Conservation (phyloP, 2,113 vertebrate species). For the Pedionomus torquatus region DNA sequence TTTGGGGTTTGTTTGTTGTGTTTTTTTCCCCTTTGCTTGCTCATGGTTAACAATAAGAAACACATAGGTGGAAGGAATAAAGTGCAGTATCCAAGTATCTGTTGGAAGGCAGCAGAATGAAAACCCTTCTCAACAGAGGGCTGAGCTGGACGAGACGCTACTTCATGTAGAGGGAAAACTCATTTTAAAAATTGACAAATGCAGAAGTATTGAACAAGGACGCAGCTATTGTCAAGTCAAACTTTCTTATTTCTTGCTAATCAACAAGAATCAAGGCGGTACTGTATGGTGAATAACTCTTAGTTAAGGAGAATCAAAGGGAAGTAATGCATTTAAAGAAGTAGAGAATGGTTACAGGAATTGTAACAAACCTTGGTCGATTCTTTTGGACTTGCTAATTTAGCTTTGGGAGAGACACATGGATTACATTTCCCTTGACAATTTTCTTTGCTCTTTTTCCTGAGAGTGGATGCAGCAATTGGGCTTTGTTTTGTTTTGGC, state of each 20-base stretch:
- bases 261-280: neutral
- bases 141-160: neutral
- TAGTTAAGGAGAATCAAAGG: neutral
- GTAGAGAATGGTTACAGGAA: neutral
- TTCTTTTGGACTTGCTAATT: neutral
- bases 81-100: neutral
- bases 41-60: neutral
- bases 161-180: neutral
- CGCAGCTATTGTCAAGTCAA: neutral
- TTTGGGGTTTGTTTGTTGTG: neutral
- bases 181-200: neutral
- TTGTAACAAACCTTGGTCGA: neutral
- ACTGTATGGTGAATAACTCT: neutral
- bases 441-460: neutral
- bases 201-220: neutral
- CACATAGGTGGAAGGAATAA: neutral
- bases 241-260: neutral
- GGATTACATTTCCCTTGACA: neutral
- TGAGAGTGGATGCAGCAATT: neutral
- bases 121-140: neutral
- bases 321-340: neutral
- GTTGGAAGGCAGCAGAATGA: neutral
- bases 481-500: no score
- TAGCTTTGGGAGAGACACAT: neutral
- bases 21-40: neutral